Conservation (phyloP, 2,888 invertebrate species). For the Thecophora atra region DNA sequence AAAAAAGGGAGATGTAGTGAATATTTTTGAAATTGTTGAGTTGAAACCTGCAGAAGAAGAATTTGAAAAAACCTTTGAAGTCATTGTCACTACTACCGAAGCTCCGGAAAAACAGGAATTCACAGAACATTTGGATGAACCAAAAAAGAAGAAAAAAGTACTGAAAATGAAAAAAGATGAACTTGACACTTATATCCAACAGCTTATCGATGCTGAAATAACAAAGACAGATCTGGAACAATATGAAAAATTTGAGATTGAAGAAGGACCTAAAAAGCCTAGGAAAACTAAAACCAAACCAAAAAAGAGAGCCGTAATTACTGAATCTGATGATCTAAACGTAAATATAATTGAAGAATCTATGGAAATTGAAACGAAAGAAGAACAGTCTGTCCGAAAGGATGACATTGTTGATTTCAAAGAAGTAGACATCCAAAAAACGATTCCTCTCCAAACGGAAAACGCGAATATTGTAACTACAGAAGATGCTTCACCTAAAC, state of each 20-base stretch:
- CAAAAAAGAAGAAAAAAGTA: constrained; percentile 53
- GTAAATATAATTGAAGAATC: constrained; percentile 51
- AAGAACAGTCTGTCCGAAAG: constrained; percentile 42
- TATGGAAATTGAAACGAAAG: constrained; percentile 42
- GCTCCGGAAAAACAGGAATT: constrained; percentile 47
- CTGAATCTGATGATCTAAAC: constrained; percentile 50
- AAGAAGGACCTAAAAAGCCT: constrained; percentile 57
- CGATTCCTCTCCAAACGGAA: constrained; percentile 40
- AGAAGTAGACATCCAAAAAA: constrained; percentile 45
- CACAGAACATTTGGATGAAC: constrained; percentile 31
- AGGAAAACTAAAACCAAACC: constrained; percentile 52
- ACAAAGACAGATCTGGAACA: constrained; percentile 65
- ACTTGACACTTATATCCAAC: constrained; percentile 61
- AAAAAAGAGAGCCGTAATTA: constrained; percentile 39
- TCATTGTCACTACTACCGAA: constrained; percentile 63
- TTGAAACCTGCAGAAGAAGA: constrained; percentile 55
- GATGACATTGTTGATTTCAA: constrained; percentile 45
- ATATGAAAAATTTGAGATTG: constrained; percentile 64
- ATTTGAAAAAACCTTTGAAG: constrained; percentile 65
- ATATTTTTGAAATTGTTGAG: constrained; percentile 65
- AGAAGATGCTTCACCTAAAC: constrained; percentile 43
- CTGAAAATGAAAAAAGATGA: constrained; percentile 60
- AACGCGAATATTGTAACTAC: constrained; percentile 53
- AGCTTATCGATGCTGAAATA: constrained; percentile 62
- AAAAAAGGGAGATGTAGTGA: constrained; percentile 65